A percentile compares a stretch with the other conserved stretches of the same genome.
Conservation (phyloP, 2,888 invertebrate genomes). For the Cataglyphis altisquamis region DNA sequence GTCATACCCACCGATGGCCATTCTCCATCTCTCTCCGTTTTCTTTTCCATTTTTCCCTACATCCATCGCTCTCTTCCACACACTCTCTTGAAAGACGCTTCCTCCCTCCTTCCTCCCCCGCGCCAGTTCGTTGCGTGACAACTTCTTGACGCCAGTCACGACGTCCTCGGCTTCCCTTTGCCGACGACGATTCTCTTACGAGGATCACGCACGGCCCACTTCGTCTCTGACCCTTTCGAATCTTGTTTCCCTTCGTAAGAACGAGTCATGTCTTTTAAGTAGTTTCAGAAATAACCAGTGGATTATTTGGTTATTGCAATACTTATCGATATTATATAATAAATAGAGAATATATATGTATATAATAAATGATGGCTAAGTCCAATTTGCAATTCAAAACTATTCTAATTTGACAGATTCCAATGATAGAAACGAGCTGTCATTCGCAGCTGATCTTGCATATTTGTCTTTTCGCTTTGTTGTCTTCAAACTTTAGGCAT, state of each 20-base stretch:
- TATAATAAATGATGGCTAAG: neutral
- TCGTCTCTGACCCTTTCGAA: constrained; percentile 34
- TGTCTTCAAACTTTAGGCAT: neutral
- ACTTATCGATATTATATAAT: neutral
- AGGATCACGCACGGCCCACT: constrained; percentile 51
- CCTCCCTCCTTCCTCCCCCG: neutral
- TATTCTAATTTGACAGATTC: neutral
- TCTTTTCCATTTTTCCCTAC: constrained; percentile 23
- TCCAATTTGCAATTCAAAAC: neutral
- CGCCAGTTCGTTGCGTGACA: constrained; percentile 38
- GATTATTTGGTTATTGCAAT: constrained; percentile 13
- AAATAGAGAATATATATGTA: neutral
- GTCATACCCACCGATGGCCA: constrained; percentile 31
- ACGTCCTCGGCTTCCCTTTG: constrained; percentile 30
- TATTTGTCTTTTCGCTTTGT: neutral
- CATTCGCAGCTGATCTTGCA: neutral
- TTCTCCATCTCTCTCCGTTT: constrained; percentile 34
- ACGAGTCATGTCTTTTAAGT: constrained; percentile 21
- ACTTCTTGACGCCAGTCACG: constrained; percentile 55
- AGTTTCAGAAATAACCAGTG: neutral
- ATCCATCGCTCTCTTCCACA: constrained; percentile 28
- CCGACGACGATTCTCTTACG: constrained; percentile 47
- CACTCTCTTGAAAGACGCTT: neutral
- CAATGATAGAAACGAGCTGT: neutral
- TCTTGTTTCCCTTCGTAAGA: constrained; percentile 10